phyloP scores from a whole-genome alignment of 2,888 invertebrate genomes.

The Spodoptera exigua region DNA sequence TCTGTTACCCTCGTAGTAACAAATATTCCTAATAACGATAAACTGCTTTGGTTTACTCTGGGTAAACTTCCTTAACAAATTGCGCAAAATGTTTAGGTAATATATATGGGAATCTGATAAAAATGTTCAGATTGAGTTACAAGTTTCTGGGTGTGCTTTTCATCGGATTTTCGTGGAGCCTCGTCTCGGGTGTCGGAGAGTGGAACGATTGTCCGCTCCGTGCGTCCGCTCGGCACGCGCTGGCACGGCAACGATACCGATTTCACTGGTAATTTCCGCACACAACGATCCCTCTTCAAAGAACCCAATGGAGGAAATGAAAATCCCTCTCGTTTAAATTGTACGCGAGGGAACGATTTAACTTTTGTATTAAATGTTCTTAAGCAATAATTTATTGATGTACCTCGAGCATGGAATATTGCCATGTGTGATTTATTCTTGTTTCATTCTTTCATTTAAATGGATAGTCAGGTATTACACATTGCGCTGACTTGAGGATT shows the following conservation, averaged over 20 bases:
- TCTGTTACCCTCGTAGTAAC: conserved; percentile 2
- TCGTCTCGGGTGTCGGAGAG: conserved; percentile 38
- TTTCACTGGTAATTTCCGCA: conserved; percentile 82
- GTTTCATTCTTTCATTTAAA: conserved; percentile 15
- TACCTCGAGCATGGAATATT: conserved; percentile 23
- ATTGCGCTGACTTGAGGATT: conserved; percentile 6
- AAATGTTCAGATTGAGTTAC: conserved; percentile 24
- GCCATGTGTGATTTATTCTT: conserved; percentile 29
- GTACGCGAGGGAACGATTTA: conserved; percentile 69
- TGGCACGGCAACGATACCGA: conserved; percentile 67
- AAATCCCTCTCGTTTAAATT: conserved; percentile 80
- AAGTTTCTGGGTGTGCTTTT: conserved; percentile 34
- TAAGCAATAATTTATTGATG: conserved; percentile 31
- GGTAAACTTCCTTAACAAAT: conserved; percentile 5
- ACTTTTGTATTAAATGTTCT: conserved; percentile 59
- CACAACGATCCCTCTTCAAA: conserved; percentile 65
- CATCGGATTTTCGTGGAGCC: conserved; percentile 56
- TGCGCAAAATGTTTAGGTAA: conserved; percentile 2
- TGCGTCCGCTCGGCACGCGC: conserved; percentile 64
- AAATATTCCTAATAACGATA: conserved; percentile 17
- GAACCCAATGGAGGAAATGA: conserved; percentile 77
- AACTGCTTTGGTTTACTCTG: conserved; percentile 12
- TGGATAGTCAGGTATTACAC: conserved; percentile 1
- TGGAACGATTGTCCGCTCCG: conserved; percentile 63
- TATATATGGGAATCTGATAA: conserved; percentile 17